phyloP scores from a whole-genome alignment of 2,113 vertebrate genomes.

The Alexandromys fortis region DNA sequence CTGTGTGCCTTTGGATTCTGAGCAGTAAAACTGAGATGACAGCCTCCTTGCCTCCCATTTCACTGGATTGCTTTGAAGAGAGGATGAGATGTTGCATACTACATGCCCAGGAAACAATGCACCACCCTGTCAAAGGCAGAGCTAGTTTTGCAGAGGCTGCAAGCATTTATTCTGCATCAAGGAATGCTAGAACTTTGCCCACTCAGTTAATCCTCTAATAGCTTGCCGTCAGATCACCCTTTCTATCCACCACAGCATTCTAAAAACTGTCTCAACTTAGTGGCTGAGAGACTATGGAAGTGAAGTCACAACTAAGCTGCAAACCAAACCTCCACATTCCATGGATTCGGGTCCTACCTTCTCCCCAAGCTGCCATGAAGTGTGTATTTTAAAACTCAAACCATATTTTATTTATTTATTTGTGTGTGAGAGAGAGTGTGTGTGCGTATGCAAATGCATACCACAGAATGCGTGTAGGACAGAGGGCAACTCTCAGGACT shows the following conservation, averaged over 20 bases:
- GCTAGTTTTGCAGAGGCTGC: not conserved
- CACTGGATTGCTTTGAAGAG: not conserved
- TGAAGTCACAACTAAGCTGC: constrained; percentile 23
- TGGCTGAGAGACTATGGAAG: not conserved
- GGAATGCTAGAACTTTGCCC: constrained; percentile 38
- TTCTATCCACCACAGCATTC: not conserved
- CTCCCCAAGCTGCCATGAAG: not conserved
- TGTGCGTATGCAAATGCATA: not conserved
- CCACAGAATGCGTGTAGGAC: too few species aligned
- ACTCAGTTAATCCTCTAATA: constrained; percentile 6
- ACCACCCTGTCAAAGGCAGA: not conserved
- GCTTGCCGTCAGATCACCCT: not conserved
- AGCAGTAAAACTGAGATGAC: not conserved
- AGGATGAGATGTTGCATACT: not conserved
- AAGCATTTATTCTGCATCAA: not conserved
- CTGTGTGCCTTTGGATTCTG: not conserved
- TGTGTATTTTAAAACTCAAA: constrained; percentile 17
- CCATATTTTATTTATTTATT: not conserved
- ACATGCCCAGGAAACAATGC: not conserved
- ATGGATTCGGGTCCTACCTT: not conserved
- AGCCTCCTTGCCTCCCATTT: not conserved
- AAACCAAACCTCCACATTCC: not conserved
- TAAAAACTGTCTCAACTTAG: constrained; percentile 32
- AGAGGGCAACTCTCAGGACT: not conserved
- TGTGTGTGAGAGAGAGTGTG: not conserved